Conservation (phyloP, 2,113 vertebrate species). For the Jacana jacana region DNA sequence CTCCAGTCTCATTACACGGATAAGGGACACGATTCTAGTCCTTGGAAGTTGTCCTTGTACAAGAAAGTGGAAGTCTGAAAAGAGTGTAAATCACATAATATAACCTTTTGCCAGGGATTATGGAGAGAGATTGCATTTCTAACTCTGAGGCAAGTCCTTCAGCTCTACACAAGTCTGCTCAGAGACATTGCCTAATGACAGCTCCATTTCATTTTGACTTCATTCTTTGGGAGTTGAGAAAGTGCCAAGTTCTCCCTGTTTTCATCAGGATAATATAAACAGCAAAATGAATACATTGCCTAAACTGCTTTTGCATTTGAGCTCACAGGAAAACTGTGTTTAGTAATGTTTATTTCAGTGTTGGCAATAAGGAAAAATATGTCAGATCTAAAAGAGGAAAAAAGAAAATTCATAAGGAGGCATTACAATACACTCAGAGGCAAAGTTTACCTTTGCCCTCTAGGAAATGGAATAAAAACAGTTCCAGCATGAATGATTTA, state of each 20-base stretch:
- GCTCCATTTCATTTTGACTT: not conserved
- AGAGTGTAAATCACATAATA: not conserved
- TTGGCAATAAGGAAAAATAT: constrained; percentile 39
- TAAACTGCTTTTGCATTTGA: not conserved
- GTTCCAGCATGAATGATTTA: not conserved
- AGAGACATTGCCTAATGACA: not conserved
- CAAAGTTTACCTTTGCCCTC: not conserved
- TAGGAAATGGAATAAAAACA: not conserved
- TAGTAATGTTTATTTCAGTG: constrained; percentile 22
- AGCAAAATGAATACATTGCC: not conserved
- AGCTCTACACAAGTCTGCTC: not conserved
- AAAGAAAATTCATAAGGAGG: not conserved
- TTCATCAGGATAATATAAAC: constrained; percentile 28
- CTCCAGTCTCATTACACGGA: not conserved
- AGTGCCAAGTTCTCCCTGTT: not conserved
- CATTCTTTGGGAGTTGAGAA: not conserved
- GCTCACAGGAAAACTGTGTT: constrained; percentile 34
- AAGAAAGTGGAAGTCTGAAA: not conserved
- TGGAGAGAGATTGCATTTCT: not conserved
- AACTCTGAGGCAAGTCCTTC: not conserved
- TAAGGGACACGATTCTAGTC: not conserved
- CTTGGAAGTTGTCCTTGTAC: not conserved
- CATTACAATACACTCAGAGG: not conserved
- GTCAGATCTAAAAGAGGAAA: not conserved
- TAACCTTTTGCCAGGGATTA: not conserved